Base-by-base conservation (phyloP, 2,113 vertebrate species). In the Tenebrosternarchus preto region DNA sequence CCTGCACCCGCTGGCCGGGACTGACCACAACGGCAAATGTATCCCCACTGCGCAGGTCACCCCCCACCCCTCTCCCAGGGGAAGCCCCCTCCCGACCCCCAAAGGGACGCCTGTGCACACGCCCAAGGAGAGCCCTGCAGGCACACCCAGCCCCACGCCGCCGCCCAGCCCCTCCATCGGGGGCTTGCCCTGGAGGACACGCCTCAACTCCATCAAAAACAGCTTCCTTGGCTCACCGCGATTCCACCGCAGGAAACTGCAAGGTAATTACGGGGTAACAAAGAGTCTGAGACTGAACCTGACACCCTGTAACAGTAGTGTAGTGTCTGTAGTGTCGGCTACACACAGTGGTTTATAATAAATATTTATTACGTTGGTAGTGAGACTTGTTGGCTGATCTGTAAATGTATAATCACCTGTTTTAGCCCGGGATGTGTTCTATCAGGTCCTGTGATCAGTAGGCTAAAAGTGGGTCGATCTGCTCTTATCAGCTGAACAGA, bases 151-250 rank as follows among this genome's bases (percentile, higher is more conserved):
- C 90, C 96, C 97, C 63, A 98, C 97, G 24, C 97, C 97, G 9
- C 97, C 97, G 1, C 97, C 97, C 89, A 98, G 97, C 90, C 97
- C 97, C 85, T 98, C 97, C 79, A 96, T 98, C n/a, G 97, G 97
- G 46, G 97, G 97, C 33, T 92, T 98, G 93, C 97, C 97, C 82
- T 99, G 97, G 97, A 95, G 97, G 89, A 97, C 97, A 39, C 93
- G 97, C 74, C 97, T 99, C 92, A 97, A 98, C 90, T 99, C 97
- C 75, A 98, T 99, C 93, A 99, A 98, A 94, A 98, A 99, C 90
- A 98, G 95, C 91, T 98, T 99, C 92, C 94, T 99, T 91, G 97
- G 97, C 85, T 99, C 97, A 1, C 97, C 97, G 1, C 95, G 97
- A 63, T 99, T 99, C 92, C 97, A 99, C 91, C 96, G 97, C 91